Base-by-base conservation (phyloP, 23 tunicate genomes). In the Phallusia fumigata region DNA sequence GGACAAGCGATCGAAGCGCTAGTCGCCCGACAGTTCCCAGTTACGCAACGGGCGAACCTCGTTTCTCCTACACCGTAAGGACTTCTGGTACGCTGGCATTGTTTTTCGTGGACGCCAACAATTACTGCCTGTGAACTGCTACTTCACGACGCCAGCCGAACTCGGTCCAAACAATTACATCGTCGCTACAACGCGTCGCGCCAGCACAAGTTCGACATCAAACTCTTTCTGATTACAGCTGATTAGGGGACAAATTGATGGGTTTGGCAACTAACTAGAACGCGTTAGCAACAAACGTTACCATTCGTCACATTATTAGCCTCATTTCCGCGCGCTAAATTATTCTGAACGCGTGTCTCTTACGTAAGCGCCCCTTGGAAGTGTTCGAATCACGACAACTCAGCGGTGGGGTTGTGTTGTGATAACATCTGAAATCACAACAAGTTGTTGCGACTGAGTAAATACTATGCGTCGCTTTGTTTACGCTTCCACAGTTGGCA, bases 111-210 rank as follows among this genome's bases (percentile, higher is more conserved):
- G 13, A 58, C 26, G 15, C 3, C 69, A 8, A 58, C 69, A 40
- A 40, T 40, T 24, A 58, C 13, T 58, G 69, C 69, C 69, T 58
- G 69, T 24, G 69, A 58, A 58, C 69, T 58, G 69, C 69, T 58
- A 16, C 13, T 58, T 58, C 47, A 6, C 28, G 69, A 58, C 69
- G 69, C 69, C 69, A 6, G 1, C 13, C 28, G 28, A 16, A 58
- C 69, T 8, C 28, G 69, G 8, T 58, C 47, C 47, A 40, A 40
- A 40, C 47, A 40, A 40, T 40, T 40, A 40, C 47, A 40, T 40
- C 47, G 47, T 40, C 69, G 69, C 69, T 58, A 6, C 3, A 58
- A 21, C 28, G 13, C 69, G 13, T 1, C 69, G 13, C 11, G 28
- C 69, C 28, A 24, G 28, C 69, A 13, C 28, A 22, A 58, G 15